Base-by-base conservation (phyloP, 2,113 vertebrate species). In the Collichthys lucidus region DNA sequence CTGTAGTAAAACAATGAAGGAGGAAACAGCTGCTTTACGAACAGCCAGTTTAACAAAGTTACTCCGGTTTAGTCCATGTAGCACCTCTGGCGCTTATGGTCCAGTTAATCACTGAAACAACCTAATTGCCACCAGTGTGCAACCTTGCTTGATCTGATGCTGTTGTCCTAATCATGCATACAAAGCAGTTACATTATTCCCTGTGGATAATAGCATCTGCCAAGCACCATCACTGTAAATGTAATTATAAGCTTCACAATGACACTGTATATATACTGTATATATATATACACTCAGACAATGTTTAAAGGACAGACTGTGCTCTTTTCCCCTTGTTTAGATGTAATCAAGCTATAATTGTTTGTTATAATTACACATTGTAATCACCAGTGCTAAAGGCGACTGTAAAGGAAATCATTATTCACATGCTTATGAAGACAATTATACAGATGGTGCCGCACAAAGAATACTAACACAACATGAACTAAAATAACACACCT, bases 401-500 rank as follows among this genome's bases (percentile, higher is more conserved):
- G 20, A 87, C 71, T 24, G 75, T 74, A 77, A 89, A 86, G 81
- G 70, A 26, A 19, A 79, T 74, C 74, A 70, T 55, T 84, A 50
- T 68, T 47, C 53, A 56, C 56, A 57, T 53, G 63, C 53, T 82
- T 71, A 65, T 16, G 15, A 62, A 69, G 55, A 74, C 17, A 46
- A 69, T 70, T 69, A 56, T 29, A 11, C 65, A 72, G 66, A 57
- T 60, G 65, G 40, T 47, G 67, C 60, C 50, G 29, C 24, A 63
- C 11, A 17, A n/a, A 4, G 47, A 74, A 60, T 49, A 76, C 42
- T 9, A 63, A 70, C 19, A 63, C 40, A 68, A 74, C 84, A 75
- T 88, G 70, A 80, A 84, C 67, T 42, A 4, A 46, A 65, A 74
- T 4, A 31, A 11, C 9, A 49, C 73, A 94, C 98, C 96, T 98